Percentiles rank a stretch among this genome's conserved stretches.
Evolutionary conservation across 2,113 vertebrate species (phyloP).

Genomic region (Anolis sagrei): DNA sequence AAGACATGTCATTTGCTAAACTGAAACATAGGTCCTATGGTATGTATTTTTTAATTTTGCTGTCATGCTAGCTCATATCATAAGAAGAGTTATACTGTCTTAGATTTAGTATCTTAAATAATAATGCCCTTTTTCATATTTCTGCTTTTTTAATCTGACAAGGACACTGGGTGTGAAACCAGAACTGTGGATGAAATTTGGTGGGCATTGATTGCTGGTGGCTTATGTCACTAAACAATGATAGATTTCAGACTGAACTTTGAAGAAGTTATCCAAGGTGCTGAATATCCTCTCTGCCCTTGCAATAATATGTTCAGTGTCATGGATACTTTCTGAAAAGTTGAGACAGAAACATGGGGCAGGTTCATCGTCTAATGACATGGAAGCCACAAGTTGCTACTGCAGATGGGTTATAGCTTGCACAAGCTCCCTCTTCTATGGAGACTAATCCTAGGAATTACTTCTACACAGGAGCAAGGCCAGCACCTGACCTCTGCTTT

Average conservation of each 20-base stretch:
- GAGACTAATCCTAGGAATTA: conserved; percentile 4
- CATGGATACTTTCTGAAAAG: too few species aligned
- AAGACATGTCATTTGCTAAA: background rate
- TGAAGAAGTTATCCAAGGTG: too few species aligned
- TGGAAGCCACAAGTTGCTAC: too few species aligned
- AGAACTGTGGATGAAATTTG: background rate
- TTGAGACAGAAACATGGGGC: too few species aligned
- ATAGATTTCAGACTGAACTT: too few species aligned
- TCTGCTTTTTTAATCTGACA: background rate
- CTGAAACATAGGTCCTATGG: background rate
- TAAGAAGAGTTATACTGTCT: background rate
- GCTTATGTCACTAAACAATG: too few species aligned
- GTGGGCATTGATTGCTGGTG: background rate
- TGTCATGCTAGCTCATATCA: too few species aligned
- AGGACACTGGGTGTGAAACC: background rate
- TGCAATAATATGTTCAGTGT: too few species aligned
- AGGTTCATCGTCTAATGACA: too few species aligned
- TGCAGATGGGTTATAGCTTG: background rate
- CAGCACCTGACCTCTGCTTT: conserved; percentile 91
- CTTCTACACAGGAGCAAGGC: conserved; percentile 80
- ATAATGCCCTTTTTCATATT: background rate
- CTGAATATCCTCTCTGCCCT: too few species aligned
- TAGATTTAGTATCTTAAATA: background rate
- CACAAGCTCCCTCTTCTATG: background rate
- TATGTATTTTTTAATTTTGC: too few species aligned